Percentiles rank a stretch among this genome's conserved stretches.
Conservation (phyloP, 2,113 vertebrate species). For the Oceanites oceanicus region DNA sequence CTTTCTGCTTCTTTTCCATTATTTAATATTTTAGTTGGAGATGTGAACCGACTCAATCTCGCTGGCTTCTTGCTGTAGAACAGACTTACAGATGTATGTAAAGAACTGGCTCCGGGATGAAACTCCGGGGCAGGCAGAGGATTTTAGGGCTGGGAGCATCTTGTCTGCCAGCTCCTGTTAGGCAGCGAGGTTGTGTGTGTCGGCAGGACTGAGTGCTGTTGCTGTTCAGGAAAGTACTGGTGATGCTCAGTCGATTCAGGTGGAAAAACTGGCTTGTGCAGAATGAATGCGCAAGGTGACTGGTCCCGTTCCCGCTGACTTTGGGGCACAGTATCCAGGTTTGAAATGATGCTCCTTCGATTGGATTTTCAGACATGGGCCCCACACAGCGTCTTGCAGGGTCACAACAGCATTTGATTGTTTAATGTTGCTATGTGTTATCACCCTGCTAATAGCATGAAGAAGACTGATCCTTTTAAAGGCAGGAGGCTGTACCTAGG, state of each 20-base stretch:
- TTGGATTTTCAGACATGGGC: neutral
- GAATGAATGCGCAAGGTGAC: neutral
- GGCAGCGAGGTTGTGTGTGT: accelerated
- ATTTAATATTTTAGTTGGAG: neutral
- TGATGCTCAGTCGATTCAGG: neutral
- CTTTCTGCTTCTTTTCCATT: neutral
- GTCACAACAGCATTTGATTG: neutral
- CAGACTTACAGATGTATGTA: neutral
- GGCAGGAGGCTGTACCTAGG: neutral
- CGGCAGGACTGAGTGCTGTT: accelerated
- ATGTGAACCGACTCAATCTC: neutral
- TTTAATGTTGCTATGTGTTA: neutral
- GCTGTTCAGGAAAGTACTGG: neutral
- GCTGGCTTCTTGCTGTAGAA: neutral
- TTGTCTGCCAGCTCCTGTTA: neutral
- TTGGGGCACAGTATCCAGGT: neutral
- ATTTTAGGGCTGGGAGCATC: neutral
- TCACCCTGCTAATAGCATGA: neutral
- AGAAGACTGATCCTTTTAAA: neutral
- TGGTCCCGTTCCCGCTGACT: accelerated
- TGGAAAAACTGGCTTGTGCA: neutral
- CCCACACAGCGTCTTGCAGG: neutral
- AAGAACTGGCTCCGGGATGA: neutral
- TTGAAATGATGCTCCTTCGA: neutral
- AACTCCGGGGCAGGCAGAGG: neutral